Conservation (phyloP, 2,113 vertebrate genomes). For the Thamnaconus septentrionalis region DNA sequence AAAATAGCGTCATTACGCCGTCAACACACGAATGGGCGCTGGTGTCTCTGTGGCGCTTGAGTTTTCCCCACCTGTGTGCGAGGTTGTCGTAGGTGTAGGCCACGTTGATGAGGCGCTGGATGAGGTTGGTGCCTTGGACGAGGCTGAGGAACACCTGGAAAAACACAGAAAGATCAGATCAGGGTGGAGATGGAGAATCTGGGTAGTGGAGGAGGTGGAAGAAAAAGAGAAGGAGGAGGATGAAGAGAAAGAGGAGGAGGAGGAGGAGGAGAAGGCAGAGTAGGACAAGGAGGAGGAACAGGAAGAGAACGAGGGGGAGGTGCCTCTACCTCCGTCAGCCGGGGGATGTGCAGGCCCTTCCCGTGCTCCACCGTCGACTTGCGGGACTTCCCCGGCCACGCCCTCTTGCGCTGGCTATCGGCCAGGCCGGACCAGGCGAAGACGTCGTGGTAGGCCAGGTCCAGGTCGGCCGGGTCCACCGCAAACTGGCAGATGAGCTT, state of each 20-base stretch:
- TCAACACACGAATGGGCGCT: not conserved
- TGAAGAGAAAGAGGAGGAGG: not conserved
- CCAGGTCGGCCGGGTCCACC: conserved; percentile 94
- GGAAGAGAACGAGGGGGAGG: rapidly evolving
- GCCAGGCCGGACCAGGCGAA: conserved; percentile 96
- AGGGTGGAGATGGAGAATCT: not conserved
- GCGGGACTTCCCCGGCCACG: conserved; percentile 94
- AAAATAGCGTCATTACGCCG: not conserved
- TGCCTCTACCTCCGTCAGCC: conserved; percentile 87
- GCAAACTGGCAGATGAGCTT: conserved; percentile 99
- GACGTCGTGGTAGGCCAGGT: conserved; percentile 96
- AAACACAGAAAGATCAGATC: conserved; percentile 24
- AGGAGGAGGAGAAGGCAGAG: not conserved
- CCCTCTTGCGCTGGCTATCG: conserved; percentile 89
- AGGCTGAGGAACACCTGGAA: conserved; percentile 94
- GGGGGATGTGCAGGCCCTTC: conserved; percentile 94
- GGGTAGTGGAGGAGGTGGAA: rapidly evolving
- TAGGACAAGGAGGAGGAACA: rapidly evolving
- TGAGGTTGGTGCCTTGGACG: conserved; percentile 95
- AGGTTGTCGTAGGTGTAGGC: conserved; percentile 99
- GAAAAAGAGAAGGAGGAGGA: no score
- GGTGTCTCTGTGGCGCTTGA: no score
- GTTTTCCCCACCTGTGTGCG: conserved; percentile 83
- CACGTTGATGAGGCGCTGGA: conserved; percentile 96
- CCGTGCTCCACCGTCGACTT: conserved; percentile 90